Evolutionary conservation across 2,888 invertebrate species (phyloP), one percentile per base, ranked within the genome.

Genomic region (Microctonus aethiopoides): DNA sequence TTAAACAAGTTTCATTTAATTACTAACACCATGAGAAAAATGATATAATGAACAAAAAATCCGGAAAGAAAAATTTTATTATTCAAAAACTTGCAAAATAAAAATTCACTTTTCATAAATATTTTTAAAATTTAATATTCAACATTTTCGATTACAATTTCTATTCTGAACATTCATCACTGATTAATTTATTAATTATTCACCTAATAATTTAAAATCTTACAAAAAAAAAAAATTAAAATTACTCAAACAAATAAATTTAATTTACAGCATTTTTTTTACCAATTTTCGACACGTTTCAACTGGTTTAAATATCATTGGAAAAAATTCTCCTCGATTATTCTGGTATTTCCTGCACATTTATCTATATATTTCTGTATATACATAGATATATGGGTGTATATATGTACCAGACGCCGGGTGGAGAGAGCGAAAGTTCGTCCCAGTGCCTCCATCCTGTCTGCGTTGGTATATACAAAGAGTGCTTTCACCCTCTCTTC

Each of bases 361-460:
- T 26, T 57, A 59, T 24, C 39, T 29, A n/a, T 16, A 11, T 52
- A n/a, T 11, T 22, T 26, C 9, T 10, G 39, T 39, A n/a, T 39
- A 39, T 16, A 46, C 16, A 0, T 16, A 16, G 16, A 46, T 46
- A 34, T 24, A 56, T 65, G 24, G 41, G 11, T 26, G 16, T 16
- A 46, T 46, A 32, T 24, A 56, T 65, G 24, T 62, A 16, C 34
- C 22, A 26, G 68, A 56, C 76, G 77, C 73, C 73, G 73, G 67
- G 66, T 67, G 78, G 80, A 83, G 83, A 84, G 83, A 82, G 82
- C 80, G 81, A 82, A 82, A 82, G 84, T 84, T 84, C 84, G 84
- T 81, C 84, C 83, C 78, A 83, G 83, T 82, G 81, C 80, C 82
- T 80, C 80, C 83, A 81, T 84, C 82, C 84, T 82, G 83, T 81